Base-by-base conservation (phyloP, 2,888 invertebrate genomes). In the Eupeodes luniger region DNA sequence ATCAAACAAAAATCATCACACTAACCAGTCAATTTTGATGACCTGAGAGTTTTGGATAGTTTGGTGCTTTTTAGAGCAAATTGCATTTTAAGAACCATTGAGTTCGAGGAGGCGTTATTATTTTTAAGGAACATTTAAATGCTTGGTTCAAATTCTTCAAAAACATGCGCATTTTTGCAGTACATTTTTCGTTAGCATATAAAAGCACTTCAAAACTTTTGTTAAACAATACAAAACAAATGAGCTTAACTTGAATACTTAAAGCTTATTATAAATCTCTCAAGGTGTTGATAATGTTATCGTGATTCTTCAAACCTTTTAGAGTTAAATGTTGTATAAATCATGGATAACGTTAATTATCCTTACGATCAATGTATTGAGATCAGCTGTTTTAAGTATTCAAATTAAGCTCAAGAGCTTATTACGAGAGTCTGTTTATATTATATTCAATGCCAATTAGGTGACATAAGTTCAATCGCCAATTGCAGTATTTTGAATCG, bases 1-100 rank as follows among this genome's bases (percentile, higher is more conserved):
- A 79, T 53, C 69, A 67, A 51, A 34, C 55, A 70, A 81, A 72
- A 85, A 78, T 27, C 27, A 27, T 27, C 69, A 81, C 27, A 34
- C 27, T 34, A 57, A 0, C 14, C 34, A 57, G 14, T 6, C 7
- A 27, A 27, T 14, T 12, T 34, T 57, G 27, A 34, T 57, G 2
- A 27, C 27, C 12, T 0, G 6, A 5, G 19, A 27, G 2, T 27
- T 9, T 12, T 27, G 57, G 12, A 36, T 36, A 61, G n/a, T 36
- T 4, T 34, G 4, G 14, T 61, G 61, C 61, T 61, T 64, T 40
- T 27, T 0, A 47, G 19, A 47, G 64, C 44, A 62, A 62, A 62
- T n/a, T 57, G 2, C n/a, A 61, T 61, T 27, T 61, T 36, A 36
- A 36, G 36, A 61, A 36, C 47, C 5, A 2, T 47, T 2, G 19